Evolutionary conservation across 2,888 invertebrate species (phyloP), one percentile per base, ranked within the genome.

Genomic region (Tetramorium bicarinatum): DNA sequence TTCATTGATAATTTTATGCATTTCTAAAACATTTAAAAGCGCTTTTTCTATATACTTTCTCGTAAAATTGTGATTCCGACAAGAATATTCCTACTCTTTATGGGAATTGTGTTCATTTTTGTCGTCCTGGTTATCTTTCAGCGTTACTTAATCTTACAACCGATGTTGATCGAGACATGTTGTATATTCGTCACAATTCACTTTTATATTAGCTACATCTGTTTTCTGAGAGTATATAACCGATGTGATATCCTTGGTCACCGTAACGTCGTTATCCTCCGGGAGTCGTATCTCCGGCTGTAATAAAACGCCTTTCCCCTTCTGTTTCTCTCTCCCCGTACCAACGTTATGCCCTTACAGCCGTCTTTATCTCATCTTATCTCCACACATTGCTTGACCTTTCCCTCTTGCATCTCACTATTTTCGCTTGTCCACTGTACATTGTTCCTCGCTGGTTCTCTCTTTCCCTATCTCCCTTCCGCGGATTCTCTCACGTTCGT

Each of bases 401-500:
- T 71, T 59, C 47, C 44, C 13, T 18, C 61, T 75, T 15, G 15
- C 41, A 54, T 44, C 41, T 29, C 54, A 54, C 66, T 41, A n/a
- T 59, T 79, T 79, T 79, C 79, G 47, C 71, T 2, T 15, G 62
- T 61, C 13, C 41, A 54, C 49, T 54, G 34, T 34, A 21, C 34
- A 7, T 54, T 29, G 29, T 59, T 67, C 59, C 47, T 61, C 47
- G 18, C 7, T 29, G 38, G 3, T 49, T n/a, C 41, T 72, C 15
- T 62, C 62, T 21, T 1, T 38, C 15, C 54, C 15, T n/a, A 13
- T 62, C 13, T 29, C 67, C n/a, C n/a, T 34, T 66, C 56, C 34
- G 18, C 52, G 59, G 59, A 85, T 86, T 83, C 76, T 81, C 84
- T 75, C 87, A 86, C 85, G 83, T 74, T 61, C 80, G 21, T 83